Base-by-base conservation (phyloP, 2,113 vertebrate species). In the Cinclus cinclus region DNA sequence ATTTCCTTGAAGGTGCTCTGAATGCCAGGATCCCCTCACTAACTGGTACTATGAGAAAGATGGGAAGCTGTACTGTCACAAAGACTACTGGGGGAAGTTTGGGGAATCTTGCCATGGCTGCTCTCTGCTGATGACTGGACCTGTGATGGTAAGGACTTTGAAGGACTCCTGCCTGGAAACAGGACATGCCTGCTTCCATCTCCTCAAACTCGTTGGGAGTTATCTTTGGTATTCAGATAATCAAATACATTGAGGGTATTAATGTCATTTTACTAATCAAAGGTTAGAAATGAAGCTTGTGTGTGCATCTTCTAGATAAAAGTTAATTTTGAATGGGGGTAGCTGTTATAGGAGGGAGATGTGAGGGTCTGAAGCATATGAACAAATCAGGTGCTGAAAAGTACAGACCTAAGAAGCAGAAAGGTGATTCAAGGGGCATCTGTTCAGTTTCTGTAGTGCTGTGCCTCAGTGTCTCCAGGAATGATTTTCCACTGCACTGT, bases 21-120 rank as follows among this genome's bases (percentile, higher is more conserved):
- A 99, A 79, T 99, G 99, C 96, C 98, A 98, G 85, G 98, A 99
- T 94, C 98, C 98, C 96, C 98, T 99, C 94, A 99, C 98, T 44
- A 99, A 99, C 98, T 99, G 99, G 99, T 99, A 99, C 98, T 99
- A 99, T 10, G 98, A 99, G 97, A 99, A 99, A 75, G 98, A 99
- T 2, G 99, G 98, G 47, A 99, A 98, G 92, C 98, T 99, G 52
- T 99, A 99, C 97, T 99, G 99, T 93, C 98, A 98, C 94, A 99
- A 98, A 90, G 99, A 99, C 98, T 99, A 99, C 98, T 99, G 98
- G 98, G 98, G 98, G 96, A 99, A 99, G 92, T 99, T 99, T 90
- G 99, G 99, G 56, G 99, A 99, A 89, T 98, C 98, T 83, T 99
- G 99, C 96, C 99, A 99, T 3, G 99, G 99, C 42, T 99, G 99